A percentile compares a stretch with the other conserved stretches of the same genome.
phyloP scores from a whole-genome alignment of 2,888 invertebrate genomes.

The Dioctria rufipes region DNA sequence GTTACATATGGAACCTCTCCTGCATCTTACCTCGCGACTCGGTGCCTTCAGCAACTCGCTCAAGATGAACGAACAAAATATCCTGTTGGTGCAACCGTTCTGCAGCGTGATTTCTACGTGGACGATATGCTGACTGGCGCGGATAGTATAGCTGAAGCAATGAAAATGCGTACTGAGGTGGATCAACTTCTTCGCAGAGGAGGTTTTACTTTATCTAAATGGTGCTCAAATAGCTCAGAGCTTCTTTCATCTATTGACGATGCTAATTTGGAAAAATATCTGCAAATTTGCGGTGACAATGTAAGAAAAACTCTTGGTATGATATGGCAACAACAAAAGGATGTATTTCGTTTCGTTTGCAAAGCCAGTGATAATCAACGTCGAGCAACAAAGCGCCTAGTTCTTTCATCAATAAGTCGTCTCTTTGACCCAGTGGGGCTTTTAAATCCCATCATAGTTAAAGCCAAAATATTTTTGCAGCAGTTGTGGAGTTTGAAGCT shows the following conservation, averaged over 20 bases:
- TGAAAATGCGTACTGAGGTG: background rate
- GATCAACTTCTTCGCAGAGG: background rate
- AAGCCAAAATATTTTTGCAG: too few relatives aligned
- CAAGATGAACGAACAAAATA: conserved; percentile 38
- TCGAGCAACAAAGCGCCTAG: too few relatives aligned
- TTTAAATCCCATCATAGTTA: too few relatives aligned
- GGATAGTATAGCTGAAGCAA: conserved; percentile 47
- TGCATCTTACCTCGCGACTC: conserved; percentile 58
- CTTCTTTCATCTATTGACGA: background rate
- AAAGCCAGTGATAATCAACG: too few relatives aligned
- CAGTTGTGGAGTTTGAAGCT: too few relatives aligned
- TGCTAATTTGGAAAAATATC: background rate
- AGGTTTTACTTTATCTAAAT: background rate
- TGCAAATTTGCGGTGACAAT: background rate
- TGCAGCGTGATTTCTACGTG: conserved; percentile 55
- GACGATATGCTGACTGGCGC: conserved; percentile 58
- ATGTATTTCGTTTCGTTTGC: too few relatives aligned
- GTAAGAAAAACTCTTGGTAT: too few relatives aligned
- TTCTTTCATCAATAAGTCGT: too few relatives aligned
- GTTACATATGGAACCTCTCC: conserved; percentile 59
- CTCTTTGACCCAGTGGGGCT: too few relatives aligned
- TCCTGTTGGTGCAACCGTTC: conserved; percentile 52
- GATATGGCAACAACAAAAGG: too few relatives aligned
- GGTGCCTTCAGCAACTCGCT: conserved; percentile 55
- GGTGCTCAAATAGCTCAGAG: background rate